phyloP scores from a whole-genome alignment of 1,140 invertebrate species.

The Drosophila busckii region DNA sequence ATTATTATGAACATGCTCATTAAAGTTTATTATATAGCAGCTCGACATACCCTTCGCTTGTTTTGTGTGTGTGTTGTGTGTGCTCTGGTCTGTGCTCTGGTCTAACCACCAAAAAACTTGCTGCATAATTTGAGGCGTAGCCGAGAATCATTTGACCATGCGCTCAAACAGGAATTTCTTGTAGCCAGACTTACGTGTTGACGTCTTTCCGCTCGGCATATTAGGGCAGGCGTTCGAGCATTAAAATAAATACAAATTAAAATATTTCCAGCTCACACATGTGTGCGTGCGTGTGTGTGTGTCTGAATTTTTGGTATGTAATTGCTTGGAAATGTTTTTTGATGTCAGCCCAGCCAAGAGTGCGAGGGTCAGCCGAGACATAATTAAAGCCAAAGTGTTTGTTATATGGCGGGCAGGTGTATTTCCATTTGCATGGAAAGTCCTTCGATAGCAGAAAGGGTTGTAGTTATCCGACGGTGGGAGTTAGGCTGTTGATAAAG shows the following conservation, averaged over 20 bases:
- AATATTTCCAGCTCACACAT: conserved; percentile 46
- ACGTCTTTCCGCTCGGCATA: conserved; percentile 37
- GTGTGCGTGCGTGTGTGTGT: not conserved
- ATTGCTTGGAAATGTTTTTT: conserved; percentile 61
- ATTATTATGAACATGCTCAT: conserved; percentile 74
- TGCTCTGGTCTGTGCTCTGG: conserved; percentile 37
- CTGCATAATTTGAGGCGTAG: conserved; percentile 60
- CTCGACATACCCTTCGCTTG: too few relatives aligned
- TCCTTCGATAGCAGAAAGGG: too few relatives aligned
- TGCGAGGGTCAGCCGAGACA: conserved; percentile 5
- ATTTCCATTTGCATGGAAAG: too few relatives aligned
- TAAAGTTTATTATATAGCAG: conserved; percentile 64
- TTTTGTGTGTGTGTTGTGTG: conserved; percentile 20
- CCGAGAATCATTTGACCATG: conserved; percentile 71
- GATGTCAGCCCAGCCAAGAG: conserved; percentile 26
- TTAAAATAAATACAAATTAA: conserved; percentile 76
- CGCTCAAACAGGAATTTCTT: conserved; percentile 63
- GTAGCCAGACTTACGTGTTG: conserved; percentile 37
- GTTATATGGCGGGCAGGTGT: conserved; percentile 15
- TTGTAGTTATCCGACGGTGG: too few relatives aligned
- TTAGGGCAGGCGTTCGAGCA: conserved; percentile 56
- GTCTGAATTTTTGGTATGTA: conserved; percentile 35
- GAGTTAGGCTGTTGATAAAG: too few relatives aligned
- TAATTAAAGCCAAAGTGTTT: conserved; percentile 36
- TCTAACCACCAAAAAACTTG: conserved; percentile 64